These are phyloP conservation scores for Atrichornis clamosus DNA, from an alignment of 2,113 vertebrate genomes.

Conservation along the genomic window DNA sequence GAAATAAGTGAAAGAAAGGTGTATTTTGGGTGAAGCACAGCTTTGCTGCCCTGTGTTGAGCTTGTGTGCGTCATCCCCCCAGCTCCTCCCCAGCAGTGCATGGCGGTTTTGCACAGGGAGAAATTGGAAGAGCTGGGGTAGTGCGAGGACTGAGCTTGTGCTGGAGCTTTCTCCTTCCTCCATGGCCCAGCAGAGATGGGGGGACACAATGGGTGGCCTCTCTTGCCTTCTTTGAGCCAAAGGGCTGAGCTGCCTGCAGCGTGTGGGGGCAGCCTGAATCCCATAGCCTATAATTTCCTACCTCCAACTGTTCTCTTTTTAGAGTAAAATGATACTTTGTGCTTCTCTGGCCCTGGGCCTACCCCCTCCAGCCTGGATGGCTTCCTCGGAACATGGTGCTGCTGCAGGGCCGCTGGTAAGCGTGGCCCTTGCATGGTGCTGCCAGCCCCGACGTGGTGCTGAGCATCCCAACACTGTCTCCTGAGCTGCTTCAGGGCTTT, in stretches of 20 bases:
- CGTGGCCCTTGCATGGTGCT: background rate
- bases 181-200: background rate
- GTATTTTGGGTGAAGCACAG: background rate
- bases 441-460: accelerated
- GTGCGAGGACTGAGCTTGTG: background rate
- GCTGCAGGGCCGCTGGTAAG: background rate
- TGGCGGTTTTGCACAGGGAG: accelerated
- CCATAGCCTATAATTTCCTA: slow-evolving; percentile 39
- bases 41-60: background rate
- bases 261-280: background rate
- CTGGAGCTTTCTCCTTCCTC: background rate
- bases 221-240: background rate
- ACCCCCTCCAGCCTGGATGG: background rate
- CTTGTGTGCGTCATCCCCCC: accelerated
- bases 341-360: background rate
- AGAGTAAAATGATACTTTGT: slow-evolving; percentile 21
- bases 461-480: background rate
- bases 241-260: background rate
- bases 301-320: slow-evolving; percentile 42
- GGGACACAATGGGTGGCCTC: background rate
- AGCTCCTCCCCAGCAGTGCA: background rate
- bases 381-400: background rate
- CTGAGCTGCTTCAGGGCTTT: background rate
- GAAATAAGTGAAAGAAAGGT: background rate
- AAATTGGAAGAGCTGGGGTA: background rate